A percentile compares a stretch with the other conserved stretches of the same genome.
phyloP scores from a whole-genome alignment of 2,888 invertebrate species.

The Omphaloscelis lunosa region DNA sequence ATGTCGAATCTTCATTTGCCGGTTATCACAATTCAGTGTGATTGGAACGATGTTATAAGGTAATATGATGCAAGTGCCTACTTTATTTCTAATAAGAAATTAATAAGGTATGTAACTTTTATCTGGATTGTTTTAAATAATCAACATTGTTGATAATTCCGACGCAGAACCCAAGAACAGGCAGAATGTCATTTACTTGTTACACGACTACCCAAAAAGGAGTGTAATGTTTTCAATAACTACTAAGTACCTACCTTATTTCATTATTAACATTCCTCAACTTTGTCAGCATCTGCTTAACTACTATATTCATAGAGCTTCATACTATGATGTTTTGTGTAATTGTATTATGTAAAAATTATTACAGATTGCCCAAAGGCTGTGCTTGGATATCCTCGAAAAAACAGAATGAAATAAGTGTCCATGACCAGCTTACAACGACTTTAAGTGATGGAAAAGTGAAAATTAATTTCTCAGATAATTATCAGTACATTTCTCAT shows the following conservation, averaged over 20 bases:
- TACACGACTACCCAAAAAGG: too few relatives aligned
- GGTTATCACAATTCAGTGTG: slow-evolving; percentile 87
- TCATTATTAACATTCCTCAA: background rate
- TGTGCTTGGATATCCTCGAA: slow-evolving; percentile 90
- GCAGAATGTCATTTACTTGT: background rate
- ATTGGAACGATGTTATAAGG: slow-evolving; percentile 90
- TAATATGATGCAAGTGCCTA: slow-evolving; percentile 61
- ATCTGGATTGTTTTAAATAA: too few relatives aligned
- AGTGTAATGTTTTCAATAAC: background rate
- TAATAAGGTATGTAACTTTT: background rate
- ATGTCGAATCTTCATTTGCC: slow-evolving; percentile 79
- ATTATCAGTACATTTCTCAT: slow-evolving; percentile 84
- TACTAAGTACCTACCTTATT: too few relatives aligned
- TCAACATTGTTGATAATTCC: background rate
- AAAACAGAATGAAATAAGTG: slow-evolving; percentile 81
- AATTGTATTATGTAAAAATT: background rate
- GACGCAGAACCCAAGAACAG: too few relatives aligned
- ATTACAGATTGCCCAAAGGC: slow-evolving; percentile 83
- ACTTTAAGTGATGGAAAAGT: slow-evolving; percentile 83
- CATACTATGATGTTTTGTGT: background rate
- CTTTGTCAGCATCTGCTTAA: background rate
- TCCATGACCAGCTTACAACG: slow-evolving; percentile 84
- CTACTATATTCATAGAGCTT: background rate
- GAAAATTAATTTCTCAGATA: slow-evolving; percentile 82
- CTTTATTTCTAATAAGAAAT: background rate